Evolutionary conservation across 2,888 invertebrate genomes (phyloP).

Genomic region (Sphaerolaimus hirsutus): DNA sequence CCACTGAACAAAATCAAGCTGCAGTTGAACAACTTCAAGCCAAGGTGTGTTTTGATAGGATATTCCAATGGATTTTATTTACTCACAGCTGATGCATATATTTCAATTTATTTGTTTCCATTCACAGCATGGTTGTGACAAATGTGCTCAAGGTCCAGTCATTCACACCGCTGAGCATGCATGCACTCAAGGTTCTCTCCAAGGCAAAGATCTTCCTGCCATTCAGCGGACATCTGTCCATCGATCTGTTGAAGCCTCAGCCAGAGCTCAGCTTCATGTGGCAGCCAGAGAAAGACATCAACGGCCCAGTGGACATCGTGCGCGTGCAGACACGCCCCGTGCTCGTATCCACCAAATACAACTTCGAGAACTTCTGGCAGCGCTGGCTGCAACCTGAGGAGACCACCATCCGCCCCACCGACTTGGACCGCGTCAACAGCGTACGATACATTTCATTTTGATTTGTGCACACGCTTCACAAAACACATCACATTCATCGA

Average conservation of each 20-base stretch:
- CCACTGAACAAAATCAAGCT: not conserved
- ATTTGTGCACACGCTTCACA: not conserved
- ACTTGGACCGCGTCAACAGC: constrained; percentile 8
- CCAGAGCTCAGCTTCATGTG: no score
- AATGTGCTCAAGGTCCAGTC: constrained; percentile 7
- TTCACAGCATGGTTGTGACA: constrained; percentile 9
- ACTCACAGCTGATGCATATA: not conserved
- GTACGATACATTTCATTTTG: constrained; percentile 4
- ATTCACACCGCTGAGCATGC: constrained; percentile 13
- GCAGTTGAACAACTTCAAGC: not conserved
- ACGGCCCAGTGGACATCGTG: not conserved
- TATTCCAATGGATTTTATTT: not conserved
- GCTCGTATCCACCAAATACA: constrained; percentile 12
- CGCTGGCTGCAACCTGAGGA: constrained; percentile 12
- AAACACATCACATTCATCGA: not conserved
- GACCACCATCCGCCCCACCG: constrained; percentile 11
- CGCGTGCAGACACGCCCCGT: constrained; percentile 11
- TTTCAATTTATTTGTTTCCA: not conserved
- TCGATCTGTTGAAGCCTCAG: no score
- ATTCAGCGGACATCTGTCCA: no score
- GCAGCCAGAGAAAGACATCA: not conserved
- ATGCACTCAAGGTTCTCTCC: constrained; percentile 14
- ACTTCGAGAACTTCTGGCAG: constrained; percentile 9
- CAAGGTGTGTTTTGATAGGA: not conserved
- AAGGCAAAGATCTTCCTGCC: constrained; percentile 12